Percentiles rank a stretch among this genome's conserved stretches.
Evolutionary conservation across 1,140 invertebrate genomes (phyloP).

Genomic region (Hylaeus anthracinus): DNA sequence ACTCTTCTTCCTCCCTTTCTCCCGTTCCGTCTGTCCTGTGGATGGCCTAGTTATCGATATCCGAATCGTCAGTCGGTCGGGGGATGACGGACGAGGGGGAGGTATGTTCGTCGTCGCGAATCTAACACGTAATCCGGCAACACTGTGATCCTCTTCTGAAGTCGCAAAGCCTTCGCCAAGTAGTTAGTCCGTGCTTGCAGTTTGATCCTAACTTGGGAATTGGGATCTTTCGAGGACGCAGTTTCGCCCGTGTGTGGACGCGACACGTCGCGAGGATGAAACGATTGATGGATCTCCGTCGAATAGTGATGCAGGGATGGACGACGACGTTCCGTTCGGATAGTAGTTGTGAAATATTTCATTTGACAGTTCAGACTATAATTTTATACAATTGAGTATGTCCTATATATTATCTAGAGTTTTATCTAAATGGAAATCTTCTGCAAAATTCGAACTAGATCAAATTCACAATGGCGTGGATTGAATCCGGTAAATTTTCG

Average conservation of each 20-base stretch:
- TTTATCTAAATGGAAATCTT: no score
- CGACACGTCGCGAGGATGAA: neutral
- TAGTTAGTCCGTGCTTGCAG: constrained; percentile 18
- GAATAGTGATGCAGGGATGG: no score
- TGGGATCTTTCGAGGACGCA: neutral
- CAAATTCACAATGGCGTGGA: neutral
- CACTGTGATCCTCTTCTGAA: constrained; percentile 56
- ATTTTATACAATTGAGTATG: no score
- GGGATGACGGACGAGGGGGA: neutral
- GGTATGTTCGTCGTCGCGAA: constrained; percentile 14
- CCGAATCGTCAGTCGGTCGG: neutral
- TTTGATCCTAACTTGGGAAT: constrained; percentile 14
- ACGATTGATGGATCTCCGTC: neutral
- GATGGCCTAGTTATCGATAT: constrained; percentile 29
- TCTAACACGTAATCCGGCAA: constrained; percentile 51
- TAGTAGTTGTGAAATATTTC: no score
- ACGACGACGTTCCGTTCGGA: no score
- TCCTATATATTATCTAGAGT: no score
- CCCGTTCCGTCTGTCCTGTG: neutral
- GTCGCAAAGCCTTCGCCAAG: constrained; percentile 40
- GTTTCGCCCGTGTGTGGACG: neutral
- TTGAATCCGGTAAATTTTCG: neutral
- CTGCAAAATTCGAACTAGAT: no score
- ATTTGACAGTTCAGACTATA: no score
- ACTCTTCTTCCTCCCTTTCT: constrained; percentile 11